Evolutionary conservation across 2,113 vertebrate species (phyloP), one percentile per base, ranked within the genome.

Genomic region (Zingel zingel): DNA sequence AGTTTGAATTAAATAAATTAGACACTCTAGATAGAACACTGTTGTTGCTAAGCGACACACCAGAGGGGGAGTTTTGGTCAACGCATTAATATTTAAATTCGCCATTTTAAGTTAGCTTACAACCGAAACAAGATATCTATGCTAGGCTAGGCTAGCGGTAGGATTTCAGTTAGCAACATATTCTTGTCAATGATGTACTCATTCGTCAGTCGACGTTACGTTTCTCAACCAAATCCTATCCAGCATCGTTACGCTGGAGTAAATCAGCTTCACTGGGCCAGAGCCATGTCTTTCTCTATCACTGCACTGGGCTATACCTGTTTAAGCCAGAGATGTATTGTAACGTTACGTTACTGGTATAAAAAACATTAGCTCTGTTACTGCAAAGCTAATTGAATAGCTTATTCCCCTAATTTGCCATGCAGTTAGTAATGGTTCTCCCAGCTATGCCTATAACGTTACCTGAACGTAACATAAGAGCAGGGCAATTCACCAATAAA

Each of bases 1-100:
- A 18, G 51, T 27, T 51, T 10, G 39, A 39, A 39, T 39, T 39
- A 2, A 39, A 43, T 43, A 43, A 11, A 15, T 59, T 27, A 39
- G 2, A 58, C 8, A 8, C 39, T 78, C 2, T 58, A 58, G 6
- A 27, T 58, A 58, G 13, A 27, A 58, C 56, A 27, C 5, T 7
- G 70, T 33, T 12, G 70, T 74, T 56, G 65, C 53, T 54, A 51
- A 36, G 66, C 16, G 51, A 82, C 67, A 3, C 43, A 2, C 8
- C 21, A 36, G 7, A 45, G 43, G 56, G 61, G 65, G 74, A 57
- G 65, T 23, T 23, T 43, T 1, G 21, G 4, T n/a, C 62, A 0
- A 33, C 19, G 16, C 3, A 10, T 64, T 65, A 6, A 56, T 74
- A 59, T 79, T 43, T 30, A 23, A 65, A 63, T 72, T n/a, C 76